Conservation (phyloP, 2,888 invertebrate species). For the Elmis aenea region DNA sequence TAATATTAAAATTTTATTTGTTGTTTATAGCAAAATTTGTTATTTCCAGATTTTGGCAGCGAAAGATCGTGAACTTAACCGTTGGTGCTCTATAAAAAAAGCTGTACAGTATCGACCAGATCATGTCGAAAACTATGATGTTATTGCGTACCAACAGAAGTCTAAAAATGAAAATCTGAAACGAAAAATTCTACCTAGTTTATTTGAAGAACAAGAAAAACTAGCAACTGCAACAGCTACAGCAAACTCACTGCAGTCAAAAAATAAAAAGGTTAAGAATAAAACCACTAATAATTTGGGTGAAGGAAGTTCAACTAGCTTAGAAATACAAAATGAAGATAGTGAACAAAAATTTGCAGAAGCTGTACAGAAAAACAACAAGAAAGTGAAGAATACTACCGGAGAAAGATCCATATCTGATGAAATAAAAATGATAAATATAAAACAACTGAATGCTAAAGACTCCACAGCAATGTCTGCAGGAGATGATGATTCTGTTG, state of each 20-base stretch:
- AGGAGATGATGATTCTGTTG: background rate
- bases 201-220: conserved; percentile 54
- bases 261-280: conserved; percentile 15
- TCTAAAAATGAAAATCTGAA: conserved; percentile 70
- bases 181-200: conserved; percentile 70
- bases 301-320: too few species aligned
- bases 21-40: too few species aligned
- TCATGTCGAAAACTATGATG: conserved; percentile 74
- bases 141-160: conserved; percentile 68
- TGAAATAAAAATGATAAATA: background rate
- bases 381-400: conserved; percentile 21
- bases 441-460: too few species aligned
- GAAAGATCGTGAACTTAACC: conserved; percentile 89
- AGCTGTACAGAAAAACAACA: conserved; percentile 12
- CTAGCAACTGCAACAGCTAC: background rate
- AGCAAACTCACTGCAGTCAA: background rate
- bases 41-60: conserved; percentile 75
- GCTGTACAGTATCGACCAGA: conserved; percentile 73
- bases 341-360: conserved; percentile 8
- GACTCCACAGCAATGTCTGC: too few species aligned
- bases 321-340: conserved; percentile 3
- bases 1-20: too few species aligned
- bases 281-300: too few species aligned
- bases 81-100: conserved; percentile 91
- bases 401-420: conserved; percentile 4